Evolutionary conservation across 2,888 invertebrate genomes (phyloP).

Genomic region (Drosophila heteroneura): DNA sequence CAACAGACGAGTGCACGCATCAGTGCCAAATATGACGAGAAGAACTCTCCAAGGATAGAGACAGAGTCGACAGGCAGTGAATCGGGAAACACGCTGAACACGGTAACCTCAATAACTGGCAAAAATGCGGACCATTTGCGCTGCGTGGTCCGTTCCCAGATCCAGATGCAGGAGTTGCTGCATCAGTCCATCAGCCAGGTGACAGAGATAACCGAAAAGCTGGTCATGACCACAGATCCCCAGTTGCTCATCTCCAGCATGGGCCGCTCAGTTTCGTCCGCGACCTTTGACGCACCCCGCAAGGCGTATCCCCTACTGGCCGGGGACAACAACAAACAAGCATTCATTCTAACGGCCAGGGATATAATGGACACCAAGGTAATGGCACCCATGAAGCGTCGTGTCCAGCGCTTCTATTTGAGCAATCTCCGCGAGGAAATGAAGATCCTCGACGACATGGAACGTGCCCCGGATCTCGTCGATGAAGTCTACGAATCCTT

Average conservation of each 20-base stretch:
- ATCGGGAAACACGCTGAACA: neutral
- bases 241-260: neutral
- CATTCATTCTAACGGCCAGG: neutral
- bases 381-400: neutral
- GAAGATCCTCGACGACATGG: neutral
- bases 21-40: neutral
- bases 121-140: constrained; percentile 5
- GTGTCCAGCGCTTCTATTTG: neutral
- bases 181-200: neutral
- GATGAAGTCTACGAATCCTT: constrained; percentile 3
- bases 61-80: neutral
- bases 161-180: neutral
- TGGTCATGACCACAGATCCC: neutral
- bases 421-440: neutral
- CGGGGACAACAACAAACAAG: neutral
- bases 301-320: neutral
- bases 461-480: neutral
- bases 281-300: neutral
- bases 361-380: neutral
- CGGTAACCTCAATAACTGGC: neutral
- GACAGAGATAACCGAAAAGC: neutral
- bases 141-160: neutral
- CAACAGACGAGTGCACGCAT: neutral
- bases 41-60: neutral
- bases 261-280: too few relatives aligned